phyloP scores from a whole-genome alignment of 2,113 vertebrate genomes.

The Microcebus griseorufus region DNA sequence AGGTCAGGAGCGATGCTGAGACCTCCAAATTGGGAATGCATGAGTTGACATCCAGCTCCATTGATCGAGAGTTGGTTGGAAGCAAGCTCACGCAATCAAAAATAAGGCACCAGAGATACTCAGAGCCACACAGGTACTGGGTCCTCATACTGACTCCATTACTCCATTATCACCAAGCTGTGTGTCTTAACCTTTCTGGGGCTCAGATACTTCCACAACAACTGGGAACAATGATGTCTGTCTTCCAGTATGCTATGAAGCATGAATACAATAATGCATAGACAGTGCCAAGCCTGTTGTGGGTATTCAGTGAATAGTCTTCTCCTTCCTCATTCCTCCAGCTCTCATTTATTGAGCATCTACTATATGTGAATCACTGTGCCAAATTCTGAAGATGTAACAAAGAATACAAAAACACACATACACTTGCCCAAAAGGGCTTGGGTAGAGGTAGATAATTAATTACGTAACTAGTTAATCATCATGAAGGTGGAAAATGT shows the following conservation, averaged over 20 bases:
- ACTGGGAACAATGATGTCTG: neutral
- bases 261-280: neutral
- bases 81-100: neutral
- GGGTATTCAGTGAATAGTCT: neutral
- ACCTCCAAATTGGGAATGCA: neutral
- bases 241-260: neutral
- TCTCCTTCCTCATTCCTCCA: neutral
- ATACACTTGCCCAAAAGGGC: neutral
- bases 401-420: neutral
- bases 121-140: neutral
- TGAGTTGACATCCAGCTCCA: neutral
- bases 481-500: neutral
- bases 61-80: neutral
- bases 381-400: neutral
- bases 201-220: neutral
- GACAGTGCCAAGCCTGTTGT: neutral
- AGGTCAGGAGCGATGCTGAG: neutral
- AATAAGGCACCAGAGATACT: neutral
- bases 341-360: neutral
- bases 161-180: neutral
- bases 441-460: neutral
- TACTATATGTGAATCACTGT: neutral
- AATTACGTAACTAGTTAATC: neutral
- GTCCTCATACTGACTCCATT: neutral
- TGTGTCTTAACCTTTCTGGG: neutral